Conservation (phyloP, 2,113 vertebrate genomes). For the Hassar affinis region DNA sequence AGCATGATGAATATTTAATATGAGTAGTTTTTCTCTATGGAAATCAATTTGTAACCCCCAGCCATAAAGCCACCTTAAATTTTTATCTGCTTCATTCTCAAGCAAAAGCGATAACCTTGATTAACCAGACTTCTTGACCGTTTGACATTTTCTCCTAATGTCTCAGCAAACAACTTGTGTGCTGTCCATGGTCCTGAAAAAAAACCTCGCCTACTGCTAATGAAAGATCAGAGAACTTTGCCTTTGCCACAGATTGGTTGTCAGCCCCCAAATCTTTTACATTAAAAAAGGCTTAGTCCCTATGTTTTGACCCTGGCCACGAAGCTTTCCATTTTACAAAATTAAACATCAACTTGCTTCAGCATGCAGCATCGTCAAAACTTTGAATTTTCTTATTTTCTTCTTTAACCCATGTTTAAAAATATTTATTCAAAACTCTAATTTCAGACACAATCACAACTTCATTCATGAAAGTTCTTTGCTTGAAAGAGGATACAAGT, state of each 20-base stretch:
- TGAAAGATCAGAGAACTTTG: conserved; percentile 14
- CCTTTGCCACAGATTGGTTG: neutral
- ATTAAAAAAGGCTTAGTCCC: neutral
- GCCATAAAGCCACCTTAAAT: neutral
- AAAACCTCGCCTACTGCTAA: conserved; percentile 38
- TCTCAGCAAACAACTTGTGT: conserved; percentile 46
- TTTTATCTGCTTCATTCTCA: neutral
- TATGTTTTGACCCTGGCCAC: neutral
- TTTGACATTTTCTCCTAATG: conserved; percentile 35
- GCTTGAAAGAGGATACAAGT: no score
- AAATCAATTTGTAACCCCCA: neutral
- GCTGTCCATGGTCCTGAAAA: conserved; percentile 61
- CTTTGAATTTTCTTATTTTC: neutral
- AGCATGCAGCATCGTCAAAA: neutral
- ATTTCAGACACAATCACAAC: neutral
- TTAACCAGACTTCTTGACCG: conserved; percentile 11
- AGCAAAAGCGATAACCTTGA: neutral
- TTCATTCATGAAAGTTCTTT: neutral
- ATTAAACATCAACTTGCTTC: neutral
- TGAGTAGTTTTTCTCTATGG: neutral
- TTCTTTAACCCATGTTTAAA: neutral
- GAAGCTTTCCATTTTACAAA: neutral
- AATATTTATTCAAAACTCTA: neutral
- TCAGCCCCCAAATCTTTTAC: neutral
- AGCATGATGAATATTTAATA: neutral